Evolutionary conservation across 1,140 invertebrate genomes (phyloP), one percentile per base, ranked within the genome.

Genomic region (Aphelinus certus): DNA sequence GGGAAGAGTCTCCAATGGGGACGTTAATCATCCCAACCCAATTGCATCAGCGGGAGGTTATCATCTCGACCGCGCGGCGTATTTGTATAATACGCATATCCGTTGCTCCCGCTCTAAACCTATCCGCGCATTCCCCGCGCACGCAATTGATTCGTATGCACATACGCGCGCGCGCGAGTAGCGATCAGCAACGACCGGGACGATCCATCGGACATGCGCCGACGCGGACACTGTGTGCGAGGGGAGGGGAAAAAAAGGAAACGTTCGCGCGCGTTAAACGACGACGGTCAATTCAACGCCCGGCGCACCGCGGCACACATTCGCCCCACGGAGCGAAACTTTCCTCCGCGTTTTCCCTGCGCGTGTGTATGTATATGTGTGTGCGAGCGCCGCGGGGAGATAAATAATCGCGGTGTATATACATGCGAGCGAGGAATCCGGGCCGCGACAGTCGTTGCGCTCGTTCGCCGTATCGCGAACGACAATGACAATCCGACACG

Each of bases 401-500:
- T 65, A 65, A 65, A 65, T 65, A 26, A 26, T 26, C 51, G 64
- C 64, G 46, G 6, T 43, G 26, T 26, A 26, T 26, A 26, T 26
- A 26, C 26, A 26, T 26, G 26, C 58, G 47, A 2, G 46, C 62
- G 5, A 58, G 51, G 73, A 70, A 75, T 75, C 73, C 73, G 66
- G 73, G 66, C 65, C 58, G 71, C 57, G 68, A 67, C 71, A 65
- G 63, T 76, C 55, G 53, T 47, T 51, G 48, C 63, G 55, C 26
- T 26, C 3, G 57, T 65, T 67, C 63, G 26, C 72, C 65, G 51
- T 63, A 26, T 74, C 72, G 65, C 69, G 69, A 70, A 75, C 48
- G 68, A 76, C 74, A 76, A 76, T 71, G 74, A 71, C 74, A 67
- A 66, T 67, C 68, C 66, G 26, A 26, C 26, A 26, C 26, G 26